Base-by-base conservation (phyloP, 2,888 invertebrate genomes). In the Hecatera dysodea region DNA sequence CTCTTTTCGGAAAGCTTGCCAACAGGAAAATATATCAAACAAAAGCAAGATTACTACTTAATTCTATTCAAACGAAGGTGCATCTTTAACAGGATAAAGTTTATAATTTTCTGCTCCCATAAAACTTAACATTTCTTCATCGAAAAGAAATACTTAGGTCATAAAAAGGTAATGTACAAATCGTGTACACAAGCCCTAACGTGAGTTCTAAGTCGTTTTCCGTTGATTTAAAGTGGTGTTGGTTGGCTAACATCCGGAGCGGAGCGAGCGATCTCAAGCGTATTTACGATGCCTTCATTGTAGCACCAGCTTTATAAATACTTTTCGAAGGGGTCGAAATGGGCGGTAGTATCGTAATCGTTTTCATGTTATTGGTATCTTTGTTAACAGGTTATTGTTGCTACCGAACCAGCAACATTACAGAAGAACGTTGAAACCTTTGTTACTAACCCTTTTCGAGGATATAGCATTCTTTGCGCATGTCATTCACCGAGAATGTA, bases 141-240 rank as follows among this genome's bases (percentile, higher is more conserved):
- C 9, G 1, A 52, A 29, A 53, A 53, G 29, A 53, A 53, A 8
- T 17, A 52, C 53, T 29, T 29, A 60, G 44, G 44, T 64, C 44
- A 69, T 64, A 66, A 69, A 69, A 62, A 24, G 8, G 9, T 39
- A 63, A 52, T 56, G 59, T 29, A 60, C 63, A 57, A 66, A 68
- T 74, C 66, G 67, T 87, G 86, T 89, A 78, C 22, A 56, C 84
- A 71, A 73, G 72, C 76, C 89, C 84, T 91, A 82, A 90, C 63
- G 60, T 62, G 22, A 67, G 67, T 76, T 77, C 61, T 80, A 82
- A 86, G 87, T 87, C 88, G 90, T 90, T 90, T 89, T 86, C 87
- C 87, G 85, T 87, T 92, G 93, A 93, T 93, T 93, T 93, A 93
- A 89, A 90, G 89, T 88, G 83, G 80, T 93, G 91, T 93, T 92